These are phyloP conservation scores for Pomatorhinus ruficollis DNA, from an alignment of 2,113 vertebrate species.

Conservation along the genomic window DNA sequence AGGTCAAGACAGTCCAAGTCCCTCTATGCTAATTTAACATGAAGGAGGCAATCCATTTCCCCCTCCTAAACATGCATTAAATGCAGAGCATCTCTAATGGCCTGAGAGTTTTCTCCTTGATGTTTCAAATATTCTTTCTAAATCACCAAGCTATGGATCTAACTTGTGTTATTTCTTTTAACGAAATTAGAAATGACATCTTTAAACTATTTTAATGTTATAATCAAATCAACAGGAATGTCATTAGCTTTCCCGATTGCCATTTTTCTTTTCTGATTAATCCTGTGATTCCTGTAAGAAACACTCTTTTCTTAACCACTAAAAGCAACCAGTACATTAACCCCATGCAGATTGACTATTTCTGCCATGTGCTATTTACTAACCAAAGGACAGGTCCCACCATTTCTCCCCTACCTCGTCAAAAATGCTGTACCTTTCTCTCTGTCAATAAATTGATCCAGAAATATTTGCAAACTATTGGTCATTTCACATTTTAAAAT, in stretches of 20 bases:
- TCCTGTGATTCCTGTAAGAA: constrained; percentile 50
- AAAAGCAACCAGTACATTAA: constrained; percentile 15
- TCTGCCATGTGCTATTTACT: neutral
- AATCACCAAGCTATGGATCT: constrained; percentile 14
- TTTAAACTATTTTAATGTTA: constrained; percentile 56
- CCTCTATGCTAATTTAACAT: constrained; percentile 38
- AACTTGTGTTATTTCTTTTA: constrained; percentile 33
- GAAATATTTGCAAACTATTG: constrained; percentile 7
- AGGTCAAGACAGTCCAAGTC: constrained; percentile 15
- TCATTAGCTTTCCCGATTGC: constrained; percentile 40
- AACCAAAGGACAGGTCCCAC: neutral
- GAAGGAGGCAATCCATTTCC: constrained; percentile 36
- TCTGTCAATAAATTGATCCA: neutral
- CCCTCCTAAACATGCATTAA: constrained; percentile 23
- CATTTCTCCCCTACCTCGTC: neutral
- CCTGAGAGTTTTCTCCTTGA: constrained; percentile 10
- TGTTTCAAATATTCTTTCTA: neutral
- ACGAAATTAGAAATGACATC: constrained; percentile 62
- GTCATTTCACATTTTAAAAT: constrained; percentile 1
- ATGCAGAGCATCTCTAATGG: constrained; percentile 25
- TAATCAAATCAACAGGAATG: constrained; percentile 62
- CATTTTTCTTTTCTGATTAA: constrained; percentile 59
- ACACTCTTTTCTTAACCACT: neutral
- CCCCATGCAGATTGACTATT: neutral
- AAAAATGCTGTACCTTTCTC: neutral